A percentile compares a stretch with the other conserved stretches of the same genome.
These are phyloP conservation scores for Macrophya annulata DNA, from an alignment of 2,888 invertebrate species.

Conservation along the genomic window DNA sequence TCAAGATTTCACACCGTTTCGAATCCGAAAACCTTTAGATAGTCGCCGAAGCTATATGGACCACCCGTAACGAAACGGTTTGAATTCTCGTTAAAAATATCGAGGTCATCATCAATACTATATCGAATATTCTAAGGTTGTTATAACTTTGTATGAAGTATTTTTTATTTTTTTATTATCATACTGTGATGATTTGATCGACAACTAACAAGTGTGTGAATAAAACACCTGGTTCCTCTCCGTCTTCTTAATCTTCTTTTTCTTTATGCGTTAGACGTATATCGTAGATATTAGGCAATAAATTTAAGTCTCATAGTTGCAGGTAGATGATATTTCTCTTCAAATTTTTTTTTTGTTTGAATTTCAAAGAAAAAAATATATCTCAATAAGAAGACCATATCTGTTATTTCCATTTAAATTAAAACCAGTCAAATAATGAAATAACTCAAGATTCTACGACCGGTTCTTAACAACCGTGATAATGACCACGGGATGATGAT, in stretches of 20 bases:
- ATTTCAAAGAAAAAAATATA: neutral
- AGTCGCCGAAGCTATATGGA: neutral
- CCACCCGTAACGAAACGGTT: constrained; percentile 37
- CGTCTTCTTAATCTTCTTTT: neutral
- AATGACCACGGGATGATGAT: constrained; percentile 43
- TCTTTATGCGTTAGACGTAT: neutral
- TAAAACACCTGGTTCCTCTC: neutral
- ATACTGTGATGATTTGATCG: neutral
- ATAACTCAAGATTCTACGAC: constrained; percentile 30
- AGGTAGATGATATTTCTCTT: neutral
- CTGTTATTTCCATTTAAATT: neutral
- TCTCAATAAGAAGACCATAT: neutral
- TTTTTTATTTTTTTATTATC: neutral
- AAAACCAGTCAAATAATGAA: neutral
- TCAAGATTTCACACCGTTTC: constrained; percentile 13
- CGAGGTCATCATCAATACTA: neutral
- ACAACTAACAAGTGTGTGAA: neutral
- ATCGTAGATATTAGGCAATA: neutral
- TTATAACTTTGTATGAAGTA: neutral
- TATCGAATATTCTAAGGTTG: neutral
- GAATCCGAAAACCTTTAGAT: neutral
- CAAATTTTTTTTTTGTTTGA: neutral
- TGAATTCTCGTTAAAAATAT: constrained; percentile 11
- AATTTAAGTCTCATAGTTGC: neutral
- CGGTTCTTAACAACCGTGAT: constrained; percentile 48